A percentile compares a stretch with the other conserved stretches of the same genome.
Evolutionary conservation across 2,797 vertebrate genomes (phyloP).

Genomic region (Eulemur albifrons): DNA sequence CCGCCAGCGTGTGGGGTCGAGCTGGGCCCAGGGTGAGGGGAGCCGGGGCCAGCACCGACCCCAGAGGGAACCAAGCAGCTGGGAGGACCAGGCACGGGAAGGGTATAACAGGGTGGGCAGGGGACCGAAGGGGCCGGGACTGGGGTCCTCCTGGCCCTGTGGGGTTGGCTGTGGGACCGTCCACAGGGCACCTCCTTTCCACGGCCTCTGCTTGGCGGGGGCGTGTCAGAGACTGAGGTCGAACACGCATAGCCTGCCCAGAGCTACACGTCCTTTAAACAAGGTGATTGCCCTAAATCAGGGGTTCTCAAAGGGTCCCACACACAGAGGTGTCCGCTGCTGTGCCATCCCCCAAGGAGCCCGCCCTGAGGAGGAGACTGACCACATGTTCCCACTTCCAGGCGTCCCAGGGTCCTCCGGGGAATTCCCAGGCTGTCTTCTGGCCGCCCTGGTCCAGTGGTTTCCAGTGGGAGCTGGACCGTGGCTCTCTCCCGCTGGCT

Average conservation of each 20-base stretch:
- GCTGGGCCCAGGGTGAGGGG: background rate
- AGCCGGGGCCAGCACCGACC: background rate
- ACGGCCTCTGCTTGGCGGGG: background rate
- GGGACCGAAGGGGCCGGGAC: background rate
- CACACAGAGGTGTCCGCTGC: background rate
- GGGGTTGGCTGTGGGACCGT: background rate
- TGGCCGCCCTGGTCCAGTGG: background rate
- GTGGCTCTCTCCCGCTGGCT: background rate
- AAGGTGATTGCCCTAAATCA: background rate
- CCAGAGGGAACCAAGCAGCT: background rate
- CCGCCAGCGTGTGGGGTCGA: background rate
- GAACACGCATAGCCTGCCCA: background rate
- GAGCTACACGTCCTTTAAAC: background rate
- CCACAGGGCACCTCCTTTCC: background rate
- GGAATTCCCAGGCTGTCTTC: background rate
- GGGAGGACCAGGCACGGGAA: background rate
- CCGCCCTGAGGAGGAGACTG: background rate
- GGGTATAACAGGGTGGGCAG: background rate
- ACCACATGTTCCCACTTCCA: background rate
- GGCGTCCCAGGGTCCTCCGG: background rate
- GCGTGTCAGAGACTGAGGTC: background rate
- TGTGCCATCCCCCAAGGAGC: rapidly evolving
- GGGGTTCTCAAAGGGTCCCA: background rate
- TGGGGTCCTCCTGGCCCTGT: rapidly evolving
- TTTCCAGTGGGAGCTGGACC: background rate